Conservation (phyloP, 2,113 vertebrate species). For the Romanogobio albipinnatus region DNA sequence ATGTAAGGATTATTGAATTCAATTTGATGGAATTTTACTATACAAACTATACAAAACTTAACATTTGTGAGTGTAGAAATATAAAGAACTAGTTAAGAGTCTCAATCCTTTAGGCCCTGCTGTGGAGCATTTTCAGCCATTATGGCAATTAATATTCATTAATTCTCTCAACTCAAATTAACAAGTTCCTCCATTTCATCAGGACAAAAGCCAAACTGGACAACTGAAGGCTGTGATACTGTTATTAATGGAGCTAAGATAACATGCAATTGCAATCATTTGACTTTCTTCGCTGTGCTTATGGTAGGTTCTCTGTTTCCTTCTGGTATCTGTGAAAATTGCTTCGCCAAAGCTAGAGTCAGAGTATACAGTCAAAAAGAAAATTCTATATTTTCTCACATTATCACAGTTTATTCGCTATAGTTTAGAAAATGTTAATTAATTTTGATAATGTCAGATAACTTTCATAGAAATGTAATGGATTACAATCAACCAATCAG, state of each 20-base stretch:
- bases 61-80: background rate
- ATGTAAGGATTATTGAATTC: too few relatives aligned
- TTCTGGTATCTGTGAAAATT: background rate
- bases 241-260: fast-evolving
- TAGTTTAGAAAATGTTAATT: too few relatives aligned
- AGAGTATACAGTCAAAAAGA: too few relatives aligned
- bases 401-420: too few relatives aligned
- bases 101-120: background rate
- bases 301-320: slow-evolving; percentile 58
- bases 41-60: too few relatives aligned
- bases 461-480: too few relatives aligned
- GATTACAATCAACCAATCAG: too few relatives aligned
- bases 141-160: background rate
- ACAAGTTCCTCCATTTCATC: background rate
- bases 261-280: slow-evolving; percentile 66
- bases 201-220: slow-evolving; percentile 70
- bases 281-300: slow-evolving; percentile 77
- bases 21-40: too few relatives aligned
- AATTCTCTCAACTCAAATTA: background rate
- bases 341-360: background rate
- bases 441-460: too few relatives aligned
- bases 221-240: slow-evolving; percentile 63
- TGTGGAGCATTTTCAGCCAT: background rate
- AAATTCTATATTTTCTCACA: too few relatives aligned
- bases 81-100: background rate